Percentiles rank a stretch among this genome's conserved stretches.
phyloP scores from a whole-genome alignment of 2,797 vertebrate genomes.

The Dicrostonyx torquatus region DNA sequence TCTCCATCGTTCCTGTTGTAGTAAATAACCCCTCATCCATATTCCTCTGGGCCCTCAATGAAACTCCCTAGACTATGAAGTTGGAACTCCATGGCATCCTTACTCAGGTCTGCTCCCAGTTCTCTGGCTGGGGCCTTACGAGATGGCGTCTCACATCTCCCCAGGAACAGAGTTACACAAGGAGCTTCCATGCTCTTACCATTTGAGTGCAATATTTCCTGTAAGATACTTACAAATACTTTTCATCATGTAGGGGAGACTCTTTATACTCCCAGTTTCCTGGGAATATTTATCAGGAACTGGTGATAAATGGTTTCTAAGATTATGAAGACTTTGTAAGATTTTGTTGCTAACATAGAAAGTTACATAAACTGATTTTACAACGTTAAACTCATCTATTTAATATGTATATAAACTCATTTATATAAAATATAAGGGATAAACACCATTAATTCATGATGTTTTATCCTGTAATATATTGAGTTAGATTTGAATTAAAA shows the following conservation, averaged over 20 bases:
- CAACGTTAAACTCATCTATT: background rate
- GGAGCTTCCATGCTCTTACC: background rate
- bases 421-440: background rate
- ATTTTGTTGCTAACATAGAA: background rate
- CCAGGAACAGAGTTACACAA: background rate
- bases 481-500: background rate
- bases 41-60: background rate
- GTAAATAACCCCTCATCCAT: background rate
- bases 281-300: background rate
- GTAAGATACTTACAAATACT: background rate
- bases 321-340: background rate
- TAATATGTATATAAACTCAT: too few species aligned
- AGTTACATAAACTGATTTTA: background rate
- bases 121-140: too few species aligned
- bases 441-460: background rate
- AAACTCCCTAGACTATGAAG: background rate
- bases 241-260: background rate
- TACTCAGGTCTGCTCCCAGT: background rate
- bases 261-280: background rate
- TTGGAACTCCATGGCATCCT: background rate
- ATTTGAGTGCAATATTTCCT: background rate
- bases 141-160: background rate
- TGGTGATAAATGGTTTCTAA: background rate
- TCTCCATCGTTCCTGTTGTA: background rate
- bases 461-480: background rate